Conservation (phyloP, 2,113 vertebrate species). For the Heterochromis multidens region DNA sequence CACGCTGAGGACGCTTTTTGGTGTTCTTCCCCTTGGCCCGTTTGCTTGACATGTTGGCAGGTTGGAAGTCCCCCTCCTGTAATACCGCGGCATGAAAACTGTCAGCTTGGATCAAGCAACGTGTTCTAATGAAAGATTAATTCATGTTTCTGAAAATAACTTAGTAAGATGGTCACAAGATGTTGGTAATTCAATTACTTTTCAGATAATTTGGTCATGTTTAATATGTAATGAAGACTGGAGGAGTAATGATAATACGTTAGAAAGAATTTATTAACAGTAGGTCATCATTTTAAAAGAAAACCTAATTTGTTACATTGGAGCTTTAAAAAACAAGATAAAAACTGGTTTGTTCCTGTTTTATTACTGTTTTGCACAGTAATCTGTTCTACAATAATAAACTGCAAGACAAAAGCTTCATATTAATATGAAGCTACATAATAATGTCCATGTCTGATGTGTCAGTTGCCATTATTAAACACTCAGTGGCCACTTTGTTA, state of each 20-base stretch:
- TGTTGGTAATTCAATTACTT: background rate
- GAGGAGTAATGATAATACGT: too few relatives aligned
- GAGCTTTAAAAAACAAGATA: background rate
- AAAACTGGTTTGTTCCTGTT: background rate
- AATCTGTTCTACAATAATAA: background rate
- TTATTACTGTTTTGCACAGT: background rate
- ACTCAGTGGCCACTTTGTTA: background rate
- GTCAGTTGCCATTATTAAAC: background rate
- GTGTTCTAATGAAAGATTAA: background rate
- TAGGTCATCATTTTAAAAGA: too few relatives aligned
- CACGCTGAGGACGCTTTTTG: conserved; percentile 93
- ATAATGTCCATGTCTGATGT: too few relatives aligned
- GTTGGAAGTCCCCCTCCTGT: background rate
- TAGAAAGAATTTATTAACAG: too few relatives aligned
- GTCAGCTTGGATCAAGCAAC: background rate
- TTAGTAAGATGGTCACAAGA: background rate
- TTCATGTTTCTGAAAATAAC: background rate
- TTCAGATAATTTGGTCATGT: background rate
- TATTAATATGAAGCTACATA: too few relatives aligned
- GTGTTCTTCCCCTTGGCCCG: conserved; percentile 92
- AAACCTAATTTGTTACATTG: background rate
- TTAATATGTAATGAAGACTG: too few relatives aligned
- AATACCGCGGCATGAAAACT: background rate
- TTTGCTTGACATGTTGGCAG: conserved; percentile 89
- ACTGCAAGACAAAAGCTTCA: background rate